Conservation (phyloP, 2,888 invertebrate species). For the Polia nebulosa region DNA sequence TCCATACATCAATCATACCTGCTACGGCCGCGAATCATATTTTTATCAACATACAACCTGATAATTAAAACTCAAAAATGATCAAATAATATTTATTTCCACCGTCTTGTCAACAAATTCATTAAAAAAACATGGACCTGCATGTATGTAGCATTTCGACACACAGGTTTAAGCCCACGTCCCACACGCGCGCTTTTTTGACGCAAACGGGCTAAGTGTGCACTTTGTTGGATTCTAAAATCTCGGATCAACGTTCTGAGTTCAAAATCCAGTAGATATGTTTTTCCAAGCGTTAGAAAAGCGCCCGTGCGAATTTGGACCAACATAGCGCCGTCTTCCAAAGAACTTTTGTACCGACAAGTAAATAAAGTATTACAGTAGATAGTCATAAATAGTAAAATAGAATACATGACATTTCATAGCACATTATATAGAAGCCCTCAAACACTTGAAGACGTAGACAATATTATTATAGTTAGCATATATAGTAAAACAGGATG, state of each 20-base stretch:
- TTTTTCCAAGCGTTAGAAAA: neutral
- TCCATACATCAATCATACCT: too few relatives aligned
- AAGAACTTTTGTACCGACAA: slow-evolving; percentile 27
- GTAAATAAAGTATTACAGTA: neutral
- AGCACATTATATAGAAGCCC: slow-evolving; percentile 6
- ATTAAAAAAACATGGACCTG: slow-evolving; percentile 72
- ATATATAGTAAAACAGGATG: neutral
- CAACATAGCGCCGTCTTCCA: slow-evolving; percentile 29
- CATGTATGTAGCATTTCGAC: slow-evolving; percentile 33
- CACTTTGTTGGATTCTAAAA: neutral
- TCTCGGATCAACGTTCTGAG: neutral
- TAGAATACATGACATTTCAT: slow-evolving; percentile 33
- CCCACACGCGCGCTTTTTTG: neutral
- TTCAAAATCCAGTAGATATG: neutral
- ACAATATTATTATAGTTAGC: neutral
- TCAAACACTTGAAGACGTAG: slow-evolving; percentile 6
- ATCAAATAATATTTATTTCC: slow-evolving; percentile 76
- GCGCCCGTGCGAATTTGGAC: neutral
- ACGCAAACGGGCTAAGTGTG: neutral
- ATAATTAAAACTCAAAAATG: slow-evolving; percentile 51
- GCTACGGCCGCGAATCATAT: too few relatives aligned
- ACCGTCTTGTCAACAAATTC: slow-evolving; percentile 76
- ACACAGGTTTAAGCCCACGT: slow-evolving; percentile 14
- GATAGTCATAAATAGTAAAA: slow-evolving; percentile 39
- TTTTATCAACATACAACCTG: too few relatives aligned